Evolutionary conservation across 2,113 vertebrate species (phyloP).

Genomic region (Pelobates fuscus): DNA sequence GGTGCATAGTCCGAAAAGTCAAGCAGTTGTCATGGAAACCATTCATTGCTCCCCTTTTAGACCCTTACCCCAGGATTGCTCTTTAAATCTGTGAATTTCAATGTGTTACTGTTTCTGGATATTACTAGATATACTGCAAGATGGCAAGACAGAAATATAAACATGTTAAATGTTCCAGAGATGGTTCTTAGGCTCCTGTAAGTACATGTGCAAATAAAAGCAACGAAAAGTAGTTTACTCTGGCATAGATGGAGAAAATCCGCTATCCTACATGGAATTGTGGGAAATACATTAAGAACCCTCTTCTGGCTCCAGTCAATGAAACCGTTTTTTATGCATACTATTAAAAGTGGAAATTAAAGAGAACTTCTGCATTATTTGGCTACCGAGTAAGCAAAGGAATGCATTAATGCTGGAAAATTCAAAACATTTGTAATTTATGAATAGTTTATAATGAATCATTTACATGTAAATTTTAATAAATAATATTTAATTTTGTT

Average conservation of each 20-base stretch:
- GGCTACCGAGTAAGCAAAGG: conserved; percentile 17
- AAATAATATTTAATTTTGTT: too few relatives aligned
- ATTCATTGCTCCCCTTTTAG: too few relatives aligned
- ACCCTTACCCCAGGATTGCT: too few relatives aligned
- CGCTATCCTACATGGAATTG: conserved; percentile 41
- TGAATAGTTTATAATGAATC: too few relatives aligned
- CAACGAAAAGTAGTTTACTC: conserved; percentile 41
- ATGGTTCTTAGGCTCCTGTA: conserved; percentile 33
- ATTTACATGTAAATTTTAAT: too few relatives aligned
- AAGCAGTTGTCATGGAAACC: too few relatives aligned
- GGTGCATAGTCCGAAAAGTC: too few relatives aligned
- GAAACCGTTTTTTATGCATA: conserved; percentile 15
- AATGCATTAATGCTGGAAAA: conserved; percentile 8
- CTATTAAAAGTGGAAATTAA: conserved; percentile 4
- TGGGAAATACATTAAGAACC: conserved; percentile 35
- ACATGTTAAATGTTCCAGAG: conserved; percentile 28
- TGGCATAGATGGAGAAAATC: conserved; percentile 29
- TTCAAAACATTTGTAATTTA: conserved; percentile 6
- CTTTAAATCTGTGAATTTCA: too few relatives aligned
- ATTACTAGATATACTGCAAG: too few relatives aligned
- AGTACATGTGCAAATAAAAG: conserved; percentile 39
- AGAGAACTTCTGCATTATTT: conserved; percentile 14
- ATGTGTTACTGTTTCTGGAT: too few relatives aligned
- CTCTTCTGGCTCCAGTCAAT: conserved; percentile 37
- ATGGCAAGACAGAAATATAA: neutral